These are phyloP conservation scores for Coracias cyanogaster DNA, from an alignment of 2,797 vertebrate genomes.

Conservation along the genomic window DNA sequence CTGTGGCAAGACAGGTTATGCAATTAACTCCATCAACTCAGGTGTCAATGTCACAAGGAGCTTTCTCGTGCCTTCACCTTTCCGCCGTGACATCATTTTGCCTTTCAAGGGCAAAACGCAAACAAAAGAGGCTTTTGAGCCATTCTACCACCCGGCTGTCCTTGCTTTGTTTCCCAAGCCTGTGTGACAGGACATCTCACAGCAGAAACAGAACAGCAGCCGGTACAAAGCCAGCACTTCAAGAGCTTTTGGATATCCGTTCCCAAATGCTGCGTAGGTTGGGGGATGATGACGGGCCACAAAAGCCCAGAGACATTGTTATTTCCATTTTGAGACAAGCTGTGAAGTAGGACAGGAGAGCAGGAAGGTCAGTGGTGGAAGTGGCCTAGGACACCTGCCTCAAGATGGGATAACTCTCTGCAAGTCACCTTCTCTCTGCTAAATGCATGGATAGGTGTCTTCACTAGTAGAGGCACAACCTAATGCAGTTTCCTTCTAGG, in stretches of 20 bases:
- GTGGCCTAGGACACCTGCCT: not conserved
- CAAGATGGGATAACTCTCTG: not conserved
- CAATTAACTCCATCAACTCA: not conserved
- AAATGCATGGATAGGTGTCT: rapidly evolving
- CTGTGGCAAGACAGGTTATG: rapidly evolving
- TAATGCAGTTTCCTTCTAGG: not conserved
- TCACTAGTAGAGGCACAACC: not conserved
- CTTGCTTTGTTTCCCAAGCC: constrained; percentile 17
- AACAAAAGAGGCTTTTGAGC: constrained; percentile 18
- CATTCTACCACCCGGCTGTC: not conserved
- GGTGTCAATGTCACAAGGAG: not conserved
- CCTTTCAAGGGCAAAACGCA: not conserved
- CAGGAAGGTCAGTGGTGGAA: not conserved
- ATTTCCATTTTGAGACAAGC: not conserved
- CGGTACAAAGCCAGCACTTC: not conserved
- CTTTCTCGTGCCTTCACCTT: not conserved
- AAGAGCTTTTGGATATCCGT: not conserved
- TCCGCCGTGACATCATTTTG: not conserved
- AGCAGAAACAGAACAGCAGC: constrained; percentile 20
- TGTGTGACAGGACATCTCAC: constrained; percentile 12
- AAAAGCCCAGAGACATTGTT: not conserved
- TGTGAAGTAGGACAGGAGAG: not conserved
- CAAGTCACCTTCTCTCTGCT: not conserved
- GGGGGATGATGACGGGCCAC: rapidly evolving
- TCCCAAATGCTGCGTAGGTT: rapidly evolving